Evolutionary conservation across 2,113 vertebrate genomes (phyloP).

Genomic region (Euleptes europaea): DNA sequence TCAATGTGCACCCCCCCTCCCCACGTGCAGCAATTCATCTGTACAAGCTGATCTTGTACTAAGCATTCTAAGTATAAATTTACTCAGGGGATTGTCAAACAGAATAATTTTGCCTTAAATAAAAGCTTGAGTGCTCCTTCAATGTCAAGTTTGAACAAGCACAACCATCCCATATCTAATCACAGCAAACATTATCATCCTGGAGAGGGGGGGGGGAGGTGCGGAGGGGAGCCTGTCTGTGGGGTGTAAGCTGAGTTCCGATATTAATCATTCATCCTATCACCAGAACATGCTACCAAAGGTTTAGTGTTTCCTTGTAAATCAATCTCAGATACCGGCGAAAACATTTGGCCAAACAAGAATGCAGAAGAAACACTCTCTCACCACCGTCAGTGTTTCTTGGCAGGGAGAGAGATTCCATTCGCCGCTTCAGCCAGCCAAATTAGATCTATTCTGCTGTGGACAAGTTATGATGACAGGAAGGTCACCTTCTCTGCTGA

Average conservation of each 20-base stretch:
- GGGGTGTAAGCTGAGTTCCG: not conserved
- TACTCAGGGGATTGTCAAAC: not conserved
- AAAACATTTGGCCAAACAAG: not conserved
- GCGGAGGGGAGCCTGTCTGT: not conserved
- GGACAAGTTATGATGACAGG: not conserved
- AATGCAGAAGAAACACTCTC: not conserved
- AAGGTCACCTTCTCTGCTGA: conserved; percentile 23
- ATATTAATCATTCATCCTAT: conserved; percentile 12
- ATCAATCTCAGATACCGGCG: not conserved
- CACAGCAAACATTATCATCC: not conserved
- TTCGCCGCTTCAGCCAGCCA: not conserved
- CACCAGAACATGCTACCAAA: not conserved
- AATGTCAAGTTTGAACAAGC: conserved; percentile 5
- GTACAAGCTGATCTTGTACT: not conserved
- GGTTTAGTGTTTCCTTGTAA: not conserved
- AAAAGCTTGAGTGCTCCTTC: not conserved
- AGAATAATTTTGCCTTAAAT: conserved; percentile 8
- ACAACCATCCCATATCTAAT: not conserved
- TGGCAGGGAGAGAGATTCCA: not conserved
- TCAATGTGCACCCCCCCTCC: conserved; percentile 1
- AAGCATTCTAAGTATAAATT: not conserved
- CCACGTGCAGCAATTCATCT: conserved; percentile 1
- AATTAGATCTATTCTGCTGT: not conserved
- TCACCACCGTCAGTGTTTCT: not conserved
- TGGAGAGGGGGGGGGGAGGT: not conserved